phyloP scores from a whole-genome alignment of 2,113 vertebrate genomes.

The Psittacula cyanocephala region DNA sequence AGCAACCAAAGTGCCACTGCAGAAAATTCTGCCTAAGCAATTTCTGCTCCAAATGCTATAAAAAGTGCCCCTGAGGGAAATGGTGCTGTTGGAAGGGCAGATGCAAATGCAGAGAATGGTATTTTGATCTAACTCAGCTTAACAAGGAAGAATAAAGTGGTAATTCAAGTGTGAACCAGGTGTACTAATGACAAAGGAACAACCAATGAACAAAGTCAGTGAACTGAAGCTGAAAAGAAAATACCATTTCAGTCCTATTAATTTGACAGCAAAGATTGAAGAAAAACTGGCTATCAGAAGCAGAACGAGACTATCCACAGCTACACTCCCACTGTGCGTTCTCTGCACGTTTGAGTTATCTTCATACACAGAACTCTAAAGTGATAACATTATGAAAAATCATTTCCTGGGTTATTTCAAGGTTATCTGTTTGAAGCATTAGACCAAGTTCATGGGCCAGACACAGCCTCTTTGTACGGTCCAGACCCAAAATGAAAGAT shows the following conservation, averaged over 20 bases:
- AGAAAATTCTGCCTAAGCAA: background rate
- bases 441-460: background rate
- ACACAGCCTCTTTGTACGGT: background rate
- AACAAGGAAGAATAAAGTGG: background rate
- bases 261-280: background rate
- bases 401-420: background rate
- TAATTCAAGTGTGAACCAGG: slow-evolving; percentile 2
- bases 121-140: background rate
- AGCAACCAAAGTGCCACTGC: background rate
- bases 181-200: background rate
- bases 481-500: background rate
- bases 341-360: background rate
- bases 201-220: background rate
- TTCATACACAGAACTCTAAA: background rate
- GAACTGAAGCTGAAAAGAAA: background rate
- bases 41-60: background rate
- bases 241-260: background rate
- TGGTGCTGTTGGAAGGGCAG: background rate
- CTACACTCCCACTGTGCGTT: background rate
- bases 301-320: background rate
- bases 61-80: background rate
- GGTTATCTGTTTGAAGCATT: background rate
- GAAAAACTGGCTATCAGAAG: background rate
- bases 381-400: background rate
- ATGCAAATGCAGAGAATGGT: background rate